Evolutionary conservation across 2,113 vertebrate genomes (phyloP).

Genomic region (Mobula hypostoma): DNA sequence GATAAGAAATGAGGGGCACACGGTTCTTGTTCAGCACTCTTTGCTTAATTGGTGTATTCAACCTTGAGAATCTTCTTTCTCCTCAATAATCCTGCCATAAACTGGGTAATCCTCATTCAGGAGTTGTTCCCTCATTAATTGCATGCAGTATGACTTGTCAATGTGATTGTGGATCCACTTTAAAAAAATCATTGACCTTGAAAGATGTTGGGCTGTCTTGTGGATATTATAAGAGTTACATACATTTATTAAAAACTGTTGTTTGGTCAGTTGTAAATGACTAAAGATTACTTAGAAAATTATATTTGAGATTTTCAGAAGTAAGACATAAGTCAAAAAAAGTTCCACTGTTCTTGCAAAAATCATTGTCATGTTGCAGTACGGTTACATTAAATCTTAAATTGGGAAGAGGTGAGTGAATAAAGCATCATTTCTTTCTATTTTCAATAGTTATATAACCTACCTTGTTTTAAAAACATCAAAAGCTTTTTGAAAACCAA

Average conservation of each 20-base stretch:
- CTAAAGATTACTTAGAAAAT: neutral
- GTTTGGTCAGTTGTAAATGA: neutral
- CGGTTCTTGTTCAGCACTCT: too few relatives aligned
- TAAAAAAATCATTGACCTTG: neutral
- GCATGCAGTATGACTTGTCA: neutral
- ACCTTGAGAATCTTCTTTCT: too few relatives aligned
- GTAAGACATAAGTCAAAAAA: neutral
- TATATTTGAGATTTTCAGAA: neutral
- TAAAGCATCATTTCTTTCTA: neutral
- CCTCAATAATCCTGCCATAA: too few relatives aligned
- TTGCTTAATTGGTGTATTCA: too few relatives aligned
- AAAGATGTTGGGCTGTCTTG: neutral
- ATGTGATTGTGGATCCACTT: neutral
- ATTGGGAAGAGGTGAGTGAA: neutral
- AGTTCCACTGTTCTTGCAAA: neutral
- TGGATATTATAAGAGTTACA: neutral
- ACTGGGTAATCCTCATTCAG: too few relatives aligned
- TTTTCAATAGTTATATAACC: neutral
- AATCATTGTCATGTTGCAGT: neutral
- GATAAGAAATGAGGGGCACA: too few relatives aligned
- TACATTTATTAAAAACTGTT: neutral
- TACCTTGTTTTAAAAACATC: neutral
- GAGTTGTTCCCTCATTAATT: neutral
- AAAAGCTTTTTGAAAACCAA: neutral
- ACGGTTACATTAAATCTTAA: neutral